Evolutionary conservation across 2,888 invertebrate species (phyloP).

Genomic region (Oeneis ivallda): DNA sequence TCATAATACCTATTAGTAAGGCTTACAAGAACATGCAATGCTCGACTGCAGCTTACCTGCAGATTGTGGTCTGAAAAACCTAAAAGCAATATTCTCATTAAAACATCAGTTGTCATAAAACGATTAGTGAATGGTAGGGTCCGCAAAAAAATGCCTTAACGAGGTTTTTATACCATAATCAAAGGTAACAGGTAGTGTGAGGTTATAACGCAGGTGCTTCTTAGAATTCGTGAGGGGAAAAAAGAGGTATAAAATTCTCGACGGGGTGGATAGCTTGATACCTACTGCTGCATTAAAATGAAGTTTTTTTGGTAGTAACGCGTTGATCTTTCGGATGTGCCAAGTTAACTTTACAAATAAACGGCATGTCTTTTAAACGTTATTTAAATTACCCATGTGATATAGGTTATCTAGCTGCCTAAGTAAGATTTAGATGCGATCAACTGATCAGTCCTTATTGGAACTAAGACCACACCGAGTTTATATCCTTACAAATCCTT

Average conservation of each 20-base stretch:
- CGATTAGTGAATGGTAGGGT: slow-evolving; percentile 62
- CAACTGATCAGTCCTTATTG: too few species aligned
- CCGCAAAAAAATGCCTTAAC: slow-evolving; percentile 68
- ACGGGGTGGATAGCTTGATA: slow-evolving; percentile 33
- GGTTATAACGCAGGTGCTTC: slow-evolving; percentile 47
- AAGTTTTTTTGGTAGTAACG: slow-evolving; percentile 27
- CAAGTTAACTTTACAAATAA: slow-evolving; percentile 26
- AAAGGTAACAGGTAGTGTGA: slow-evolving; percentile 53
- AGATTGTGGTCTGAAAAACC: slow-evolving; percentile 11
- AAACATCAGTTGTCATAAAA: slow-evolving; percentile 72
- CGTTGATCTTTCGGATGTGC: slow-evolving; percentile 28
- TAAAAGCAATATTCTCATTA: slow-evolving; percentile 53
- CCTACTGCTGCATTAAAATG: slow-evolving; percentile 30
- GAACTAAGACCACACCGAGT: too few species aligned
- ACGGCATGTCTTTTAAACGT: slow-evolving; percentile 12
- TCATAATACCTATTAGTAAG: too few species aligned
- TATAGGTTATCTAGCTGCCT: too few species aligned
- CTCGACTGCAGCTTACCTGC: too few species aligned
- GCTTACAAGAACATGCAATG: too few species aligned
- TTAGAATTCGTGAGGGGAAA: slow-evolving; percentile 39
- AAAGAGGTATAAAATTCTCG: slow-evolving; percentile 33
- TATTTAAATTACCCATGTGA: neutral
- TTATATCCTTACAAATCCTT: too few species aligned
- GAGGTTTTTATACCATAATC: slow-evolving; percentile 68
- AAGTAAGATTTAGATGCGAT: too few species aligned